These are phyloP conservation scores for Mormyrus proboscirostris DNA, from an alignment of 2,797 vertebrate genomes.

Conservation along the genomic window DNA sequence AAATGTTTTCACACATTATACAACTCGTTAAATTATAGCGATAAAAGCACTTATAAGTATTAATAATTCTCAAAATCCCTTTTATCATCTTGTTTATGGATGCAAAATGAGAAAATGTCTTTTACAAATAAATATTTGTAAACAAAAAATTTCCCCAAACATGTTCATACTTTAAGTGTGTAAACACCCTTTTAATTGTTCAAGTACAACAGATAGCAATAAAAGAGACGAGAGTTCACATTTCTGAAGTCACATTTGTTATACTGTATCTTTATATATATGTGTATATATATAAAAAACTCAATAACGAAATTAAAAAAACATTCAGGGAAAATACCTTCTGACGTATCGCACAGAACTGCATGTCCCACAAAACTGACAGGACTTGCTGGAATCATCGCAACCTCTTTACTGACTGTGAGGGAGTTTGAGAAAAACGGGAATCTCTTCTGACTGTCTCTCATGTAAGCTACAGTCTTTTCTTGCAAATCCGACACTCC, in stretches of 20 bases:
- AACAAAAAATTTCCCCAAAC: conserved; percentile 54
- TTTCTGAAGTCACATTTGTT: conserved; percentile 69
- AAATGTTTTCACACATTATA: conserved; percentile 40
- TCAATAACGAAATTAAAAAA: conserved; percentile 55
- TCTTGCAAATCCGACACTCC: neutral
- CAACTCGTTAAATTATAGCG: conserved; percentile 46
- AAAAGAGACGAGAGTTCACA: conserved; percentile 70
- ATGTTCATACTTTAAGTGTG: conserved; percentile 58
- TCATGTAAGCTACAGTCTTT: conserved; percentile 32
- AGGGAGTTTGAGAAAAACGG: conserved; percentile 35
- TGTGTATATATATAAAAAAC: conserved; percentile 54
- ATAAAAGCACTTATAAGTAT: conserved; percentile 39
- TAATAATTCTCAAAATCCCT: conserved; percentile 43
- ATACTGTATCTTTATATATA: conserved; percentile 67
- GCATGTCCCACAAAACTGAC: conserved; percentile 50
- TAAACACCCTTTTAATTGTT: conserved; percentile 65
- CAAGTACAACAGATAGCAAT: conserved; percentile 71
- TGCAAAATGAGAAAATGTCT: conserved; percentile 10
- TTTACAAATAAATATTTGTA: conserved; percentile 35
- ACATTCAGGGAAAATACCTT: conserved; percentile 61
- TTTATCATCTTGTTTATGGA: neutral
- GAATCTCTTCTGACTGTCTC: conserved; percentile 9
- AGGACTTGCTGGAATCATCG: conserved; percentile 43
- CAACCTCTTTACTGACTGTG: conserved; percentile 43
- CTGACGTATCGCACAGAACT: conserved; percentile 59